These are phyloP conservation scores for Marasmarcha lunaedactyla DNA, from an alignment of 2,888 invertebrate species.

Conservation along the genomic window DNA sequence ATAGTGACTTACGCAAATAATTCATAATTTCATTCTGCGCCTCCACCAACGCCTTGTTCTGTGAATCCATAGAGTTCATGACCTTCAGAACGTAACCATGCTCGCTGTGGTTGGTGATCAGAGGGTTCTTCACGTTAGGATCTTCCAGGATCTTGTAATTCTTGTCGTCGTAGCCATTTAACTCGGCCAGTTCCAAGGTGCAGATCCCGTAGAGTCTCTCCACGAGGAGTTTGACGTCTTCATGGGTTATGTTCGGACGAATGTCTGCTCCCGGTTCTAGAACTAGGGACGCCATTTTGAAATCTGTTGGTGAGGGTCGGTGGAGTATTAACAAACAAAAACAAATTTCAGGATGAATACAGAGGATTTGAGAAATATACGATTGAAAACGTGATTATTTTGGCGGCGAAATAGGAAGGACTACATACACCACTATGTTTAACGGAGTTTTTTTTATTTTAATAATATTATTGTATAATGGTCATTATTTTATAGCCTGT, in stretches of 20 bases:
- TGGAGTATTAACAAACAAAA: too few relatives aligned
- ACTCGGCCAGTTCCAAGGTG: conserved; percentile 66
- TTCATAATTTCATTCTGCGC: conserved; percentile 82
- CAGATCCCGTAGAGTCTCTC: conserved; percentile 74
- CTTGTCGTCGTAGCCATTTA: conserved; percentile 84
- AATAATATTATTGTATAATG: too few relatives aligned
- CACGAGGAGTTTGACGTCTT: conserved; percentile 63
- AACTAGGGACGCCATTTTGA: conserved; percentile 26
- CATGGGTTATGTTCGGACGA: conserved; percentile 64
- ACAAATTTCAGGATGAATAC: too few relatives aligned
- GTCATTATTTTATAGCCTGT: too few relatives aligned
- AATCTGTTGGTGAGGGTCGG: background rate
- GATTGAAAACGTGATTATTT: too few relatives aligned
- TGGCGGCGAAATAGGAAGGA: too few relatives aligned
- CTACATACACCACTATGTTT: too few relatives aligned
- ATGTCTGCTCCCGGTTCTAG: conserved; percentile 70
- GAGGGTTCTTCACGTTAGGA: conserved; percentile 70
- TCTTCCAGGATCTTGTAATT: conserved; percentile 77
- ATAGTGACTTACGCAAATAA: conserved; percentile 71
- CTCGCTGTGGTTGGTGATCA: conserved; percentile 63
- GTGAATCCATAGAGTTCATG: conserved; percentile 84
- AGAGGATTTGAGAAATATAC: too few relatives aligned
- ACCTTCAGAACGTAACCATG: conserved; percentile 86
- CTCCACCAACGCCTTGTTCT: conserved; percentile 74
- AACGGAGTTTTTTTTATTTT: too few relatives aligned